Percentiles rank a stretch among this genome's conserved stretches.
Conservation (phyloP, 1,140 invertebrate species). For the Potamilus streckersoni region DNA sequence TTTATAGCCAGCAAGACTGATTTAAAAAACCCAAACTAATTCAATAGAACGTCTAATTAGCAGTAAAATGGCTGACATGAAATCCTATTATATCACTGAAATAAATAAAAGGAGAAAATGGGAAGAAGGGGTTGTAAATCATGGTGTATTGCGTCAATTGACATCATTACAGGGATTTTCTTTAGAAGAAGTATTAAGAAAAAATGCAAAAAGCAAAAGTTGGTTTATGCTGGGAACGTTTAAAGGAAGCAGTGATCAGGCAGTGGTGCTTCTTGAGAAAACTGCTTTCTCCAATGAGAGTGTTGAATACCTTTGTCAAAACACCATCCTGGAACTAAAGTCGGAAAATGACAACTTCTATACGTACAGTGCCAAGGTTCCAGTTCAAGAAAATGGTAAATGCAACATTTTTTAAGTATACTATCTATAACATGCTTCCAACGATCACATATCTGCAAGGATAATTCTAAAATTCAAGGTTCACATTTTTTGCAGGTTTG, state of each 20-base stretch:
- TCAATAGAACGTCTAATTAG: too few relatives aligned
- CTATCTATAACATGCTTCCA: not conserved
- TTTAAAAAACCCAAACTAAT: too few relatives aligned
- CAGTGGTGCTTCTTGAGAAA: slow-evolving; percentile 87
- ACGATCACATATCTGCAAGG: too few relatives aligned
- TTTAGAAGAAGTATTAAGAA: slow-evolving; percentile 13
- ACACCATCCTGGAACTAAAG: slow-evolving; percentile 73
- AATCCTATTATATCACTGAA: too few relatives aligned
- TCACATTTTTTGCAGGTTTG: too few relatives aligned
- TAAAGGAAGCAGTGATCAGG: slow-evolving; percentile 69
- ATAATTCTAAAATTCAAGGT: too few relatives aligned
- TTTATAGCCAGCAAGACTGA: too few relatives aligned
- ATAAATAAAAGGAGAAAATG: too few relatives aligned
- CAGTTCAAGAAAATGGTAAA: slow-evolving; percentile 65
- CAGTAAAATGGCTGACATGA: too few relatives aligned
- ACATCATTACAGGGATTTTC: too few relatives aligned
- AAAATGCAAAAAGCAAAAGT: slow-evolving; percentile 80
- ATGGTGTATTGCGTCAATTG: too few relatives aligned
- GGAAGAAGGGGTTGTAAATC: too few relatives aligned
- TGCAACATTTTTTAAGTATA: not conserved
- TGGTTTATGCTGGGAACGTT: slow-evolving; percentile 67
- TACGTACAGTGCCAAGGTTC: slow-evolving; percentile 81
- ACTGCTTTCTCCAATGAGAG: slow-evolving; percentile 78
- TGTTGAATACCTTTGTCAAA: slow-evolving; percentile 73
- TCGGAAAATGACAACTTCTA: slow-evolving; percentile 91